These are phyloP conservation scores for Omphaloscelis lunosa DNA, from an alignment of 2,888 invertebrate species.

Conservation along the genomic window DNA sequence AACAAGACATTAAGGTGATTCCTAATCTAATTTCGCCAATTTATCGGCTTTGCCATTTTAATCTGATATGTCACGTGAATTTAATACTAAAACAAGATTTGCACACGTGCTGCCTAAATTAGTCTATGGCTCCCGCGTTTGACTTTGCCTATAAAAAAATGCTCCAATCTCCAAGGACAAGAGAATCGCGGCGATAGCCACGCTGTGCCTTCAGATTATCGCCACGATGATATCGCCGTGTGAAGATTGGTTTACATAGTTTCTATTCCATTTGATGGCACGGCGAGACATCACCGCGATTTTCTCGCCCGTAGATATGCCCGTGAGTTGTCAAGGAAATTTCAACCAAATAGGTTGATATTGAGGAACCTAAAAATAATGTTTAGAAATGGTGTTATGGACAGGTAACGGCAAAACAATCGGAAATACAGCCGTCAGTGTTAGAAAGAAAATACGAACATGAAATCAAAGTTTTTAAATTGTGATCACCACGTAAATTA, in stretches of 20 bases:
- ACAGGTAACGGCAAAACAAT: too few species aligned
- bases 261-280: too few species aligned
- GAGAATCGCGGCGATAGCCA: too few species aligned
- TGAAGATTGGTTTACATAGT: too few species aligned
- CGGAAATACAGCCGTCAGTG: too few species aligned
- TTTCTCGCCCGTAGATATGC: too few species aligned
- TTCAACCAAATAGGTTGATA: background rate
- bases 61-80: constrained; percentile 56
- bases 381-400: too few species aligned
- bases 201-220: too few species aligned
- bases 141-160: constrained; percentile 5
- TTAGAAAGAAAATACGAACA: background rate
- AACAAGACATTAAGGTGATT: constrained; percentile 37
- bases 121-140: constrained; percentile 20
- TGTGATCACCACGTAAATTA: background rate
- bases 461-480: background rate
- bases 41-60: constrained; percentile 51
- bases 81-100: constrained; percentile 43
- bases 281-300: too few species aligned
- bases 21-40: constrained; percentile 50
- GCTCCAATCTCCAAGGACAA: too few species aligned
- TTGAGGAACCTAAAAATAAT: background rate
- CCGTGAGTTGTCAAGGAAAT: too few species aligned
- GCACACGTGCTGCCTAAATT: constrained; percentile 46
- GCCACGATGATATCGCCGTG: too few species aligned